Conservation (phyloP, 1,140 invertebrate genomes). For the Littorina saxatilis region DNA sequence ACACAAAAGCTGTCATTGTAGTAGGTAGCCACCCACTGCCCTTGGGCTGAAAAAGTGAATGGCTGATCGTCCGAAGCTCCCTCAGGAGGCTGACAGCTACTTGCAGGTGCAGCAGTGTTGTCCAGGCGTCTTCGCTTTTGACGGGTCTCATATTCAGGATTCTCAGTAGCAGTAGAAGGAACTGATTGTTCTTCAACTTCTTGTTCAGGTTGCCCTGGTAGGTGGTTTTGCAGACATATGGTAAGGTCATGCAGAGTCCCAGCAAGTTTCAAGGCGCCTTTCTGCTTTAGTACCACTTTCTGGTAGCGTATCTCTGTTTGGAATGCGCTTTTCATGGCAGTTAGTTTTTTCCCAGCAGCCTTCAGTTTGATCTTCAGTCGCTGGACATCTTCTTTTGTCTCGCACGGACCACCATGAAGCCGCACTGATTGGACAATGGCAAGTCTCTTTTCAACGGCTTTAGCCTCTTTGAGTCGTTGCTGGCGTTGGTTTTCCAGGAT, state of each 20-base stretch:
- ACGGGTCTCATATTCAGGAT: no score
- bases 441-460: background rate
- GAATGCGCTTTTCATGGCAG: background rate
- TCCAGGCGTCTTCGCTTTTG: no score
- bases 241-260: background rate
- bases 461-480: background rate
- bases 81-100: no score
- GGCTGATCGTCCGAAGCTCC: no score
- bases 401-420: background rate
- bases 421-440: background rate
- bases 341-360: background rate
- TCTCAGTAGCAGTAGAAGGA: no score
- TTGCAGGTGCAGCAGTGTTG: no score
- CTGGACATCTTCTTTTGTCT: background rate
- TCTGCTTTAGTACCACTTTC: background rate
- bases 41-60: no score
- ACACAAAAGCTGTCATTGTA: no score
- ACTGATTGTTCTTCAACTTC: no score
- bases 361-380: background rate
- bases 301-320: background rate
- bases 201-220: no score
- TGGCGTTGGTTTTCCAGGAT: background rate
- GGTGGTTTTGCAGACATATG: no score
- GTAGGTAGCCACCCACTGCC: no score
- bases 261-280: background rate